Evolutionary conservation across 2,113 vertebrate species (phyloP), one percentile per base, ranked within the genome.

Genomic region (Myotis brandtii): DNA sequence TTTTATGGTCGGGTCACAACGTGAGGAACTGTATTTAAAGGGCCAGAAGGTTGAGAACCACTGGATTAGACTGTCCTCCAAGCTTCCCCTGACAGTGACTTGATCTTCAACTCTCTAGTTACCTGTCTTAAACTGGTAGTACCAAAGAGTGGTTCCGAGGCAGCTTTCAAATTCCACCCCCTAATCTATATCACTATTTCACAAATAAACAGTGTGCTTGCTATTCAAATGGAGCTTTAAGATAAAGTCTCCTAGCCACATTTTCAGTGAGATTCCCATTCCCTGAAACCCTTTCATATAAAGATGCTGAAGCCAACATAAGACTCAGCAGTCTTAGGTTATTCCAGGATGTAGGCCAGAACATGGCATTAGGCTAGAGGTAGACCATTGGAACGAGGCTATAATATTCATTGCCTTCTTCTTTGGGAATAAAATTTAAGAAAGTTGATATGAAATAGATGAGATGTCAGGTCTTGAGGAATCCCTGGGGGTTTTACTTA

Each of bases 361-460:
- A 48, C 13, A 81, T 56, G 37, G 6, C 48, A 87, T 37, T 81
- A 92, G 37, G 37, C 48, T 75, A 32, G 32, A 92, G 34, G 46
- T 56, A 40, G 48, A 75, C 56, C 13, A 30, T 13, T 37, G 30
- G 6, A 25, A 86, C 13, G 67, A 91, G 77, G 12, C 54, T 92
- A 0, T 66, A 62, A 70, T 62, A 72, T 62, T 91, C 72, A 70
- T 6, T n/a, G n/a, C 52, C 27, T 72, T 77, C 50, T 92, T 77
- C 40, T 94, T 64, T 80, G 70, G n/a, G 72, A 92, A 46, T 64
- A 91, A 86, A 32, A 43, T 75, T 67, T 95, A 50, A 95, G 69
- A 92, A 82, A 59, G 79, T 14, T 83, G 14, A 30, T 69, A 82
- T 50, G 84, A 76, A 92, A 95, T 59, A 94, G 52, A 62, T 40